Conservation (phyloP, 1,140 invertebrate genomes). For the Drosophila cardini region DNA sequence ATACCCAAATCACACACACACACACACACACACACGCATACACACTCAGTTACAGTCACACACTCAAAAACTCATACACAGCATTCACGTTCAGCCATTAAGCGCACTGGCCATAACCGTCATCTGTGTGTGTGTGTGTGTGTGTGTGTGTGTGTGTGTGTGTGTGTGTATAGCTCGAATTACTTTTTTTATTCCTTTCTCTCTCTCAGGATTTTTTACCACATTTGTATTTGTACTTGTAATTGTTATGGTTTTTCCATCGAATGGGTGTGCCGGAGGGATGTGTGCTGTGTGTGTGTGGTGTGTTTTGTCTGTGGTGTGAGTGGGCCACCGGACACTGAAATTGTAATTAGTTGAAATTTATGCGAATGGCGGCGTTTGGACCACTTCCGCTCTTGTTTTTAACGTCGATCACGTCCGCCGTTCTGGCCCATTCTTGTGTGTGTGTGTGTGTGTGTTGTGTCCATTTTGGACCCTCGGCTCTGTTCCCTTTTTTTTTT, state of each 20-base stretch:
- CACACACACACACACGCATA: conserved; percentile 9
- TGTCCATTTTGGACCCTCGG: neutral
- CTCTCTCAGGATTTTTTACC: conserved; percentile 33
- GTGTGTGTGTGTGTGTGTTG: too few species aligned
- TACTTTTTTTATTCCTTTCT: conserved; percentile 10
- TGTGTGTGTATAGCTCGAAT: conserved; percentile 37
- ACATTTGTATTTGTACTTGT: conserved; percentile 67
- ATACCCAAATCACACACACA: neutral
- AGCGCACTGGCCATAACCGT: conserved; percentile 61
- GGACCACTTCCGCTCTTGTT: conserved; percentile 58
- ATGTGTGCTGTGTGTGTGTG: conserved; percentile 27
- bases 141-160: conserved; percentile 10
- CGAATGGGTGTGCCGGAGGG: conserved; percentile 38
- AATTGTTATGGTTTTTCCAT: conserved; percentile 74
- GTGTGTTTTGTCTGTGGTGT: too few species aligned
- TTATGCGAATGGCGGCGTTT: conserved; percentile 64
- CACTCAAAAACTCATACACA: conserved; percentile 3
- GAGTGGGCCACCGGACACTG: conserved; percentile 61
- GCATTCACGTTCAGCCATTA: conserved; percentile 60
- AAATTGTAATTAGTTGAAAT: conserved; percentile 81
- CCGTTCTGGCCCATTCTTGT: conserved; percentile 50
- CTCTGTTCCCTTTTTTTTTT: conserved; percentile 21
- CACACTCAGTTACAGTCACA: neutral
- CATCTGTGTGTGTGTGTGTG: conserved; percentile 51
- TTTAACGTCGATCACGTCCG: conserved; percentile 66